These are phyloP conservation scores for Digitonthophagus gazella DNA, from an alignment of 2,888 invertebrate species.

Conservation along the genomic window DNA sequence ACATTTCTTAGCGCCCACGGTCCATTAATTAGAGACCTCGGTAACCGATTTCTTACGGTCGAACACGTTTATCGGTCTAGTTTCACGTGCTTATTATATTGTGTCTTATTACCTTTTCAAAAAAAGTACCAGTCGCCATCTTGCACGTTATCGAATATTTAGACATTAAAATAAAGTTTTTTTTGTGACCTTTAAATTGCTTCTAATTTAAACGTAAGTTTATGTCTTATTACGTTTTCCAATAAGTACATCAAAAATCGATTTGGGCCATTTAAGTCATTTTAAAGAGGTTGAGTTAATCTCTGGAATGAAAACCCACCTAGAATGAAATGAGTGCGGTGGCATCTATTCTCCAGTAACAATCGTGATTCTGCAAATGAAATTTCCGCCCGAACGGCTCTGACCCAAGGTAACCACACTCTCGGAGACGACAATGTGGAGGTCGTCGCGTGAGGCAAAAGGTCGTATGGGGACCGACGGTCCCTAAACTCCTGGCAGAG, in stretches of 20 bases:
- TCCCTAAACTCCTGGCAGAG: conserved; percentile 7
- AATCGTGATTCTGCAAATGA: conserved; percentile 13
- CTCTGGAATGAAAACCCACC: no score
- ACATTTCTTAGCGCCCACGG: conserved; percentile 29
- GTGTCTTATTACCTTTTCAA: no score
- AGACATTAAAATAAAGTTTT: neutral
- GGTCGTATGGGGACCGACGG: neutral
- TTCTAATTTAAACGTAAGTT: no score
- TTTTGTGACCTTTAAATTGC: no score
- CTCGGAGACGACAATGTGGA: neutral
- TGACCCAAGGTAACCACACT: conserved; percentile 8
- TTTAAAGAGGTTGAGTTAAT: no score
- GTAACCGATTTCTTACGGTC: neutral
- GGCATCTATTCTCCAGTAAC: neutral
- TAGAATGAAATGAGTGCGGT: no score
- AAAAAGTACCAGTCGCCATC: no score
- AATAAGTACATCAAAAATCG: no score
- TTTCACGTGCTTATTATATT: neutral
- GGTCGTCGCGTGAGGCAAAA: neutral
- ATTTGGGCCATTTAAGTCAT: neutral
- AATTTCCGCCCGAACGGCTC: conserved; percentile 11
- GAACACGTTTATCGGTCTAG: neutral
- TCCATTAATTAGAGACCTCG: neutral
- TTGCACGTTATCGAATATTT: no score
- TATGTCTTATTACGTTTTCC: no score